Evolutionary conservation across 2,797 vertebrate genomes (phyloP), one percentile per base, ranked within the genome.

Genomic region (Psittacula derbiana): DNA sequence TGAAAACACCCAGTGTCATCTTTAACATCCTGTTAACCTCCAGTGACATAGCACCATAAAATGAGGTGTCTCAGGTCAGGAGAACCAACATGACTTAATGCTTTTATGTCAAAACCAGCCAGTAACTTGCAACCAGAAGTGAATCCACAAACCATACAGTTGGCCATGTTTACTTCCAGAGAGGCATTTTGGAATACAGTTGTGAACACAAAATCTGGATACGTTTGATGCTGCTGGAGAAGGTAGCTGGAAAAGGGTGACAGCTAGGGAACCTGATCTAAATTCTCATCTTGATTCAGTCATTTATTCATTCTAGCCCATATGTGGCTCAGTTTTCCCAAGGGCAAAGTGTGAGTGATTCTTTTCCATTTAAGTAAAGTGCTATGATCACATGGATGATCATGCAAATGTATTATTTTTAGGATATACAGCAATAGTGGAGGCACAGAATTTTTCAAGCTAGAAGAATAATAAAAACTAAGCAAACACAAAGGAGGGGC

Each of bases 281-380:
- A 88, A 81, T 86, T 92, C 44, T 85, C 80, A 21, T 73, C 64
- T 73, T 90, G 41, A 64, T 55, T 90, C 71, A 80, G 70, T 38
- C 85, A 31, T 3, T 70, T 74, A 86, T 88, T 88, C 80, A 46
- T 88, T 86, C 66, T 79, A 91, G 47, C 31, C 83, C 33, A 65
- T 44, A 86, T 38, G 38, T 61, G 60, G 53, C 57, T 90, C 73
- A 57, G 28, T 86, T 79, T 80, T 86, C 60, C 57, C 91, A 82
- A 67, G 64, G 80, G 71, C 19, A 80, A 84, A 66, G 38, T 60
- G 36, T 20, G 70, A 64, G 24, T 80, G 60, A 93, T 49, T 55
- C 49, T 82, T 85, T 91, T 80, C 86, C 83, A 86, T 90, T 86
- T 94, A 91, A 91, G 90, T 92, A 81, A 93, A 92, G 65, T 44